A percentile compares a stretch with the other conserved stretches of the same genome.
phyloP scores from a whole-genome alignment of 1,140 invertebrate species.

The Calephelis virginiensis region DNA sequence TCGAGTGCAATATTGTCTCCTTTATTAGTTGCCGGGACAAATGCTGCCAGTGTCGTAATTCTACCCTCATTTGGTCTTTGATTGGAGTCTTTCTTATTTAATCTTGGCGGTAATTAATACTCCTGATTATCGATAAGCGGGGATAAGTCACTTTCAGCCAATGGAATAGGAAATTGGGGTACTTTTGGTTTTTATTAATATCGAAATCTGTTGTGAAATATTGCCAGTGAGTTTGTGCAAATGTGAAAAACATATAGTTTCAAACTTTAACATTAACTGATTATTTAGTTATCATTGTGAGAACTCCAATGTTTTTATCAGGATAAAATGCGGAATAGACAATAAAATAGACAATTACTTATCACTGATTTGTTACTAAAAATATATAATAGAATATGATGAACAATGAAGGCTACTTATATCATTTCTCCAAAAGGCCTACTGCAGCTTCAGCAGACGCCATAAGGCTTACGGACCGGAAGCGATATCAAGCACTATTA shows the following conservation, averaged over 20 bases:
- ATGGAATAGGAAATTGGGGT: neutral
- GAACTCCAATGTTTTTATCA: too few relatives aligned
- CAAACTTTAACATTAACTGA: too few relatives aligned
- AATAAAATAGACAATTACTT: neutral
- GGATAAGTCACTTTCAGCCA: constrained; percentile 7
- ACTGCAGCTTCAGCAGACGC: neutral
- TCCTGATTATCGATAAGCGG: constrained; percentile 39
- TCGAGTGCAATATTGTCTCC: constrained; percentile 78
- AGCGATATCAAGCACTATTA: neutral
- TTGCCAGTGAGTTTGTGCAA: too few relatives aligned
- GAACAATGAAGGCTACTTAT: neutral
- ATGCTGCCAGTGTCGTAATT: constrained; percentile 70
- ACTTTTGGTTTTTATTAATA: neutral
- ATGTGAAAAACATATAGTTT: too few relatives aligned
- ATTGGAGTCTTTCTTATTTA: constrained; percentile 73
- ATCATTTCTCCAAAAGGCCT: neutral
- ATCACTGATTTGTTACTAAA: neutral
- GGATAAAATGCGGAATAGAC: too few relatives aligned
- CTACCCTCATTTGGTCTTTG: constrained; percentile 65
- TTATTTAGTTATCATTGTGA: too few relatives aligned
- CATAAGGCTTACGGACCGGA: neutral
- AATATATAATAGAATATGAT: too few relatives aligned
- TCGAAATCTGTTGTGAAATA: too few relatives aligned
- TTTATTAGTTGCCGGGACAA: constrained; percentile 77
- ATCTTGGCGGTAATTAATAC: constrained; percentile 74